phyloP scores from a whole-genome alignment of 2,797 vertebrate species.

The Enteromius mattozi region DNA sequence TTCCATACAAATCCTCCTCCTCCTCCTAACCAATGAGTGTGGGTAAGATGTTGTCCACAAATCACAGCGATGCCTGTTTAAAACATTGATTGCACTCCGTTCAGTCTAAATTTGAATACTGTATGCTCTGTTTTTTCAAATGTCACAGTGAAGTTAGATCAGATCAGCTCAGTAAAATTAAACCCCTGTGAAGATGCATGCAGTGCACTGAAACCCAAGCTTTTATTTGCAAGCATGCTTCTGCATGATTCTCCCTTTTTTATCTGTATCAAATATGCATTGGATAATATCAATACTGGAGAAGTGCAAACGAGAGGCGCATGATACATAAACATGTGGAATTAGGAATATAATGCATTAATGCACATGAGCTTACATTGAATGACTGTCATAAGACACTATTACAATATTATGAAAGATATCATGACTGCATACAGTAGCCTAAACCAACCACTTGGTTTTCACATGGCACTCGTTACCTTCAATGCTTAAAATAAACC shows the following conservation, averaged over 20 bases:
- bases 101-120: not conserved
- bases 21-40: not conserved
- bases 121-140: not conserved
- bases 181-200: conserved; percentile 6
- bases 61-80: not conserved
- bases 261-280: conserved; percentile 29
- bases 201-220: conserved; percentile 15
- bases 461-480: not conserved
- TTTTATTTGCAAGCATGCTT: conserved; percentile 36
- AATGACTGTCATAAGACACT: not conserved
- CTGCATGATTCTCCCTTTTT: not conserved
- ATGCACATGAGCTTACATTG: conserved; percentile 10
- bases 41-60: not conserved
- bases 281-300: not conserved
- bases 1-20: not conserved
- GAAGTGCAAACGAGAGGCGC: not conserved
- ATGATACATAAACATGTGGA: conserved; percentile 16
- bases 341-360: conserved; percentile 24
- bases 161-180: conserved; percentile 13
- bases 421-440: not conserved
- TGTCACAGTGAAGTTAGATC: conserved; percentile 1
- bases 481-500: conserved; percentile 5
- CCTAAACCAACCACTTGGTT: conserved; percentile 2
- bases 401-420: not conserved
- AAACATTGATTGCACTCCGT: not conserved